Percentiles rank a stretch among this genome's conserved stretches.
Evolutionary conservation across 2,113 vertebrate species (phyloP).

Genomic region (Trochalopteron elliotii): DNA sequence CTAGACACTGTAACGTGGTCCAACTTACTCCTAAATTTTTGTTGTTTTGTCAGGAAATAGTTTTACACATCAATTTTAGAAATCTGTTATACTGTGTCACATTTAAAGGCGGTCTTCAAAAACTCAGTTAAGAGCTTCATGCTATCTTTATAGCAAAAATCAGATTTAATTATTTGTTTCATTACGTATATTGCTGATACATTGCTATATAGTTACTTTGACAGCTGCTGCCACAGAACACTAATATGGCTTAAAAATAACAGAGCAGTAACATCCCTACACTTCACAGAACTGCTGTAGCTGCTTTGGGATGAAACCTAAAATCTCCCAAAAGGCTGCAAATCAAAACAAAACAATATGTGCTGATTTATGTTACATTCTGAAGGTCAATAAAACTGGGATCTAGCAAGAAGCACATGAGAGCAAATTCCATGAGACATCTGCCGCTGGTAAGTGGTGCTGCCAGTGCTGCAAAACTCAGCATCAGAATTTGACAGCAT

Average conservation of each 20-base stretch:
- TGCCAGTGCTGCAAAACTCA: not conserved
- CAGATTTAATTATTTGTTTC: not conserved
- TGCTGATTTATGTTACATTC: conserved; percentile 11
- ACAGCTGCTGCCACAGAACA: not conserved
- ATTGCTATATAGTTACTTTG: not conserved
- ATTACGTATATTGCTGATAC: not conserved
- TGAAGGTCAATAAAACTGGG: not conserved
- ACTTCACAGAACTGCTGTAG: not conserved
- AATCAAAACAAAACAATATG: not conserved
- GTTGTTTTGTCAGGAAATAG: not conserved
- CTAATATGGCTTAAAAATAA: not conserved
- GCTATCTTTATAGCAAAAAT: not conserved
- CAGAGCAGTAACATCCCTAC: not conserved
- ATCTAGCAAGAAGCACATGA: not conserved
- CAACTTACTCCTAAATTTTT: not conserved
- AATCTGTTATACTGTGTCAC: not conserved
- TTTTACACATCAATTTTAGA: not conserved
- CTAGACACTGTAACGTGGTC: not conserved
- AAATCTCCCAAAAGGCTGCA: not conserved
- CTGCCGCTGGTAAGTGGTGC: not conserved
- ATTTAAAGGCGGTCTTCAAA: not conserved
- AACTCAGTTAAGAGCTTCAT: not conserved
- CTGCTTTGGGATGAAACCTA: conserved; percentile 3
- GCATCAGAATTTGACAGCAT: not conserved
- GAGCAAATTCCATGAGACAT: not conserved